Evolutionary conservation across 2,113 vertebrate genomes (phyloP).

Genomic region (Saimiri boliviensis): DNA sequence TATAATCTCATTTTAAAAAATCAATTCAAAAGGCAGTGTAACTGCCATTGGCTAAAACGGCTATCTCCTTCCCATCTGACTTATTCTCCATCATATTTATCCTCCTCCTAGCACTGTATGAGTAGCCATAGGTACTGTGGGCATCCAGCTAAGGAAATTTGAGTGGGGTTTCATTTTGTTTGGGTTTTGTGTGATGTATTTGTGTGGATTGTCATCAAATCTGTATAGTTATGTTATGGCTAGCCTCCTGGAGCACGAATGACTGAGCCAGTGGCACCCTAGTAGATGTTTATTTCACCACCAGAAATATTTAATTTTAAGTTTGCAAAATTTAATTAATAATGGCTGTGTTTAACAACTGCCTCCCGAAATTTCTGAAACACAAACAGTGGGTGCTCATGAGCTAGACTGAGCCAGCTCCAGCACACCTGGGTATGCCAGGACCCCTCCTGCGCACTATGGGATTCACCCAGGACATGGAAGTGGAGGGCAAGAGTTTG

Average conservation of each 20-base stretch:
- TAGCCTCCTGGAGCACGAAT: neutral
- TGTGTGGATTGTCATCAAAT: neutral
- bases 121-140: neutral
- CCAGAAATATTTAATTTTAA: neutral
- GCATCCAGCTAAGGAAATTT: neutral
- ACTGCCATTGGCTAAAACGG: neutral
- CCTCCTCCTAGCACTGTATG: too few relatives aligned
- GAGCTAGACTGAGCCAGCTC: neutral
- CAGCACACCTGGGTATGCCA: rapidly evolving
- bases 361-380: neutral
- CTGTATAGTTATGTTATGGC: neutral
- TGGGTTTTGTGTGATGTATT: neutral
- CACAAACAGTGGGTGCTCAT: neutral
- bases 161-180: neutral
- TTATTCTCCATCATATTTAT: neutral
- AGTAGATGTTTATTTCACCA: neutral
- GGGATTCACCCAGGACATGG: neutral
- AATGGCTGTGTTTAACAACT: neutral
- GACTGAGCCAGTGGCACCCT: neutral
- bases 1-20: neutral
- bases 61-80: neutral
- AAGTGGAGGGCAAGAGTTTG: neutral
- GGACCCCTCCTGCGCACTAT: rapidly evolving
- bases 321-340: neutral
- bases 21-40: neutral